These are phyloP conservation scores for Leistus spinibarbis DNA, from an alignment of 2,888 invertebrate genomes.

Conservation along the genomic window DNA sequence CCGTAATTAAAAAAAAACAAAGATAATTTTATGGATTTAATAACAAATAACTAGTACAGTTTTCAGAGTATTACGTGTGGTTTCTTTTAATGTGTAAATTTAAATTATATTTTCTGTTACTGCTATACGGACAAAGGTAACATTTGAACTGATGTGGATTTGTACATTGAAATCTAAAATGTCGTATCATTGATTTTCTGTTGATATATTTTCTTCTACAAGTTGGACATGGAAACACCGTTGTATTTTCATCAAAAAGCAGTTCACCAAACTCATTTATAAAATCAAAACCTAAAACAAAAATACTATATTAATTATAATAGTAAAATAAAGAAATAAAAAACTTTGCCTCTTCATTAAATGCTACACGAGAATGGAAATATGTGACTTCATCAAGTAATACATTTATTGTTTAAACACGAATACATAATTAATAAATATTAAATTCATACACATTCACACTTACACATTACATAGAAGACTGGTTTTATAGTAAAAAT, in stretches of 20 bases:
- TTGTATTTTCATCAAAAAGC: neutral
- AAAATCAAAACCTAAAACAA: constrained; percentile 6
- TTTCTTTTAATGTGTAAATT: constrained; percentile 18
- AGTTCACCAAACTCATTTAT: neutral
- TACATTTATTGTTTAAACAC: neutral
- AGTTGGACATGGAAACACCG: neutral
- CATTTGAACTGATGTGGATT: constrained; percentile 22
- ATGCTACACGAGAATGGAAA: neutral
- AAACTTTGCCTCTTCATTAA: neutral
- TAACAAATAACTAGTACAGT: too few species aligned
- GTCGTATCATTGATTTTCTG: constrained; percentile 20
- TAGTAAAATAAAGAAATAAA: neutral
- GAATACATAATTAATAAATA: neutral
- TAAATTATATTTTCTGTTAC: constrained; percentile 25
- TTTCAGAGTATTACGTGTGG: too few species aligned
- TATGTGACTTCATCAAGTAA: neutral
- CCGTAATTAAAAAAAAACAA: too few species aligned
- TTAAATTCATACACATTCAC: neutral
- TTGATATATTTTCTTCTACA: constrained; percentile 16
- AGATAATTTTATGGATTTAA: neutral
- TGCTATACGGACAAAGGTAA: neutral
- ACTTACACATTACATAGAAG: neutral
- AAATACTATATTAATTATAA: neutral
- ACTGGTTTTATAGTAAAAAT: neutral
- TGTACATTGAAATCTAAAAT: constrained; percentile 18